Evolutionary conservation across 2,113 vertebrate species (phyloP).

Genomic region (Lepidiolamprologus cunningtoni): DNA sequence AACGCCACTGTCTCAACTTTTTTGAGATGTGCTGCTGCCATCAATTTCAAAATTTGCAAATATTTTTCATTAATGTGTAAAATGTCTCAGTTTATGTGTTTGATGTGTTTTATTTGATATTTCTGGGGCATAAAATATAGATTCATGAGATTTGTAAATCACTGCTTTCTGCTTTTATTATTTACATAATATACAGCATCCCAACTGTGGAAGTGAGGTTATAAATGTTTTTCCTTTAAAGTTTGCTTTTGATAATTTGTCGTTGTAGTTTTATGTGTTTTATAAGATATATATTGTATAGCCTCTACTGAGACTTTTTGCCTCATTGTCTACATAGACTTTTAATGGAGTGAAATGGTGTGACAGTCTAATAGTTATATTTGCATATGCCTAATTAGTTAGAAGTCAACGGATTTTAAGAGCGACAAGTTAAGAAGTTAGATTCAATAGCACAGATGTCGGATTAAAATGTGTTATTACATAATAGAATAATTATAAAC

Average conservation of each 20-base stretch:
- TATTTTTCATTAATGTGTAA: background rate
- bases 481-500: conserved; percentile 12
- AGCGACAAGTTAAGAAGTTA: background rate
- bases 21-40: background rate
- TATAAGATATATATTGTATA: background rate
- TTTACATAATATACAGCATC: background rate
- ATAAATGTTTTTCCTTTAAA: background rate
- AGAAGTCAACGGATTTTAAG: background rate
- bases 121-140: background rate
- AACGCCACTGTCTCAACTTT: background rate
- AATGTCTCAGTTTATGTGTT: background rate
- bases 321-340: background rate
- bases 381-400: background rate
- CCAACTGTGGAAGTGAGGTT: background rate
- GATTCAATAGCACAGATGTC: background rate
- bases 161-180: background rate
- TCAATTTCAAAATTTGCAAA: background rate
- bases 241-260: background rate
- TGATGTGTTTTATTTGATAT: background rate
- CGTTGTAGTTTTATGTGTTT: background rate
- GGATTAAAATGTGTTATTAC: conserved; percentile 5
- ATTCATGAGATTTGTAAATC: background rate
- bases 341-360: background rate
- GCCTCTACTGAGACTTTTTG: background rate
- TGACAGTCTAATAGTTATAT: background rate